Evolutionary conservation across 2,797 vertebrate genomes (phyloP).

Genomic region (Acridotheres tristis): DNA sequence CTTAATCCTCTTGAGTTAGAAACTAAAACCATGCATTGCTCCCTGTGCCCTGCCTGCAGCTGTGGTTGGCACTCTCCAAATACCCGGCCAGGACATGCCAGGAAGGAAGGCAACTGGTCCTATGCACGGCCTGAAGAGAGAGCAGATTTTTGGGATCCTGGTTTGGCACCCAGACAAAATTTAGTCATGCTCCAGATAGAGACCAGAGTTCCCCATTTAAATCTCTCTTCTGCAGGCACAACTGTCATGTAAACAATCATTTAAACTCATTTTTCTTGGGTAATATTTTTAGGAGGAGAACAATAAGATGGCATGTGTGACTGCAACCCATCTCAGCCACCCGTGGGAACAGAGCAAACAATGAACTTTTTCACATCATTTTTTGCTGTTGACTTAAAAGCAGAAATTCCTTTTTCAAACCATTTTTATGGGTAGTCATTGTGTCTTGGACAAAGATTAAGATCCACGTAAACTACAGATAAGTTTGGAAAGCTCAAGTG

Average conservation of each 20-base stretch:
- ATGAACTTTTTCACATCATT: not conserved
- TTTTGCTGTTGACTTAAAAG: not conserved
- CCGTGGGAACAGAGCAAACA: not conserved
- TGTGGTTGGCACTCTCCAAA: not conserved
- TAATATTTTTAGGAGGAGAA: constrained; percentile 18
- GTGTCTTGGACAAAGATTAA: not conserved
- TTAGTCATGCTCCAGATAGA: not conserved
- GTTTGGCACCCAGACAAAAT: not conserved
- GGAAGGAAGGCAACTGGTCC: not conserved
- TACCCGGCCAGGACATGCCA: no score
- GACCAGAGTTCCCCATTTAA: not conserved
- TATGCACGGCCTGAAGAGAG: fast-evolving
- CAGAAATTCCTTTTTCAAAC: not conserved
- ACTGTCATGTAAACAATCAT: not conserved
- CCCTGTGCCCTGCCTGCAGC: fast-evolving
- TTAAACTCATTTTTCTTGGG: not conserved
- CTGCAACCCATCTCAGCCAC: not conserved
- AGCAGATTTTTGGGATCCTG: not conserved
- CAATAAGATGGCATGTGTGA: not conserved
- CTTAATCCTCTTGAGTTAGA: not conserved
- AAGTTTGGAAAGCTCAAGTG: not conserved
- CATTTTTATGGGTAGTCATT: not conserved
- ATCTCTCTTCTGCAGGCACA: not conserved
- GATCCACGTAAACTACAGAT: not conserved
- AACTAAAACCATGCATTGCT: not conserved